phyloP scores from a whole-genome alignment of 2,113 vertebrate genomes.

The Anser brachyrhynchus region DNA sequence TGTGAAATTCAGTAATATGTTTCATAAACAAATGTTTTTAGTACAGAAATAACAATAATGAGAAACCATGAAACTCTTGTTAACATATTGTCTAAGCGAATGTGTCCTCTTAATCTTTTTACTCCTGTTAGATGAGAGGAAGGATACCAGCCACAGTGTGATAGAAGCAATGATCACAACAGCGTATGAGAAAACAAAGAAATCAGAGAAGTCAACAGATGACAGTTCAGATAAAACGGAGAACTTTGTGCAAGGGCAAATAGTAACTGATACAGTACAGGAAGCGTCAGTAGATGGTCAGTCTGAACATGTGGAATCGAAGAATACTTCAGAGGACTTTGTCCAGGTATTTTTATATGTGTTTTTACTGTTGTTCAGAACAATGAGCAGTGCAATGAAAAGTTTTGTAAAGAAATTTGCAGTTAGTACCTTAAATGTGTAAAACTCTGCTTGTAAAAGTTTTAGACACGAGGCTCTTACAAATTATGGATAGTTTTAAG shows the following conservation, averaged over 20 bases:
- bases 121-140: neutral
- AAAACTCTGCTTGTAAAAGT: neutral
- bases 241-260: neutral
- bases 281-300: neutral
- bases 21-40: neutral
- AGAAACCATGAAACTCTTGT: neutral
- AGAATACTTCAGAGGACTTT: neutral
- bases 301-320: neutral
- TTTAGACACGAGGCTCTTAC: neutral
- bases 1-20: neutral
- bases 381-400: neutral
- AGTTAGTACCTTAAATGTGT: neutral
- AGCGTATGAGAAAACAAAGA: slow-evolving; percentile 30
- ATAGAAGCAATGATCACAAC: slow-evolving; percentile 17
- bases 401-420: neutral
- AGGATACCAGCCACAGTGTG: neutral
- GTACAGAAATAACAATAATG: neutral
- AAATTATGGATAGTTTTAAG: neutral
- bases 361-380: neutral
- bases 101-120: neutral
- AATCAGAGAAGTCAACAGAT: neutral
- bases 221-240: neutral
- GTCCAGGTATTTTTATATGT: slow-evolving; percentile 40
- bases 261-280: neutral
- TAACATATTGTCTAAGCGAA: neutral